These are phyloP conservation scores for Tragelaphus scriptus DNA, from an alignment of 2,113 vertebrate species.

Conservation along the genomic window DNA sequence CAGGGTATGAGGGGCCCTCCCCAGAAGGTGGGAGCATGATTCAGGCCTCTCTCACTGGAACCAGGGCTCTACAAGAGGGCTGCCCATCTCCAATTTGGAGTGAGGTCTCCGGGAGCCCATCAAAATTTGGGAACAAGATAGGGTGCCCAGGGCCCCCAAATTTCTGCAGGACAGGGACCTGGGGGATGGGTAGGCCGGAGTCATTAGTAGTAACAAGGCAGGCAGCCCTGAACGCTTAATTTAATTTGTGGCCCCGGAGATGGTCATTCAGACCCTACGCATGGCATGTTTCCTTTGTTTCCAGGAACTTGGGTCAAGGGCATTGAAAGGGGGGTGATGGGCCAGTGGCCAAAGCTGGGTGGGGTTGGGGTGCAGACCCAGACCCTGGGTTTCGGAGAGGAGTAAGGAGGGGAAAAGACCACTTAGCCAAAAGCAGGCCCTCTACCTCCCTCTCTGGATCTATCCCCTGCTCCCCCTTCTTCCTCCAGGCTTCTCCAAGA, in stretches of 20 bases:
- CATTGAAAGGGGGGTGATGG: neutral
- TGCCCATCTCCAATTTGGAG: neutral
- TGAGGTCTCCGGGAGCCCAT: conserved; percentile 23
- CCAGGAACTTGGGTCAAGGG: conserved; percentile 58
- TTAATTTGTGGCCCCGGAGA: conserved; percentile 62
- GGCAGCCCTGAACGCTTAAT: conserved; percentile 46
- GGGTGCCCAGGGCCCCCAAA: conserved; percentile 17
- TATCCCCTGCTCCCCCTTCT: neutral
- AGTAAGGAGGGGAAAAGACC: neutral
- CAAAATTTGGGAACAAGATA: conserved; percentile 33
- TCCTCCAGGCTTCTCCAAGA: neutral
- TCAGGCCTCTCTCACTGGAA: neutral
- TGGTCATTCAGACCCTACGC: neutral
- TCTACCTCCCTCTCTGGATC: neutral
- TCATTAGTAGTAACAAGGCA: conserved; percentile 64
- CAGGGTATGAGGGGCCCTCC: neutral
- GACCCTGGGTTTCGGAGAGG: neutral
- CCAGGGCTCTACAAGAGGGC: neutral
- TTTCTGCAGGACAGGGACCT: conserved; percentile 26
- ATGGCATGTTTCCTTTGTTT: conserved; percentile 55
- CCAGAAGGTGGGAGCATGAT: neutral
- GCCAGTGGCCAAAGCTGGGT: neutral
- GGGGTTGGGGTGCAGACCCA: neutral
- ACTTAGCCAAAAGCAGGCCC: neutral
- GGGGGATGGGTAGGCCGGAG: neutral